Evolutionary conservation across 1,140 invertebrate species (phyloP).

Genomic region (Bombus impatiens): DNA sequence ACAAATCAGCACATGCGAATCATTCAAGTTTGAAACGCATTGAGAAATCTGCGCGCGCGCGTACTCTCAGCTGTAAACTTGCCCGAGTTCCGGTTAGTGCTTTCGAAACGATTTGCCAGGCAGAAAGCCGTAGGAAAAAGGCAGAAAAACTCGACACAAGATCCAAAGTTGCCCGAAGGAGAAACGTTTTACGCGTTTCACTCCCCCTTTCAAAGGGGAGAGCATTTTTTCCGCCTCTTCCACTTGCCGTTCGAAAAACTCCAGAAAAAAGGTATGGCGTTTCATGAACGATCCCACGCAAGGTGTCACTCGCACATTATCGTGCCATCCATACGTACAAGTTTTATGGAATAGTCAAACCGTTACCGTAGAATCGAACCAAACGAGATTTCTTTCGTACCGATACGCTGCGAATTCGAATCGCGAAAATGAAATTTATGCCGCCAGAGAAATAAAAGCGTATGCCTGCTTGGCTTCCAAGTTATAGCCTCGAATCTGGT

Average conservation of each 20-base stretch:
- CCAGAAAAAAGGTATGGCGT: neutral
- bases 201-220: neutral
- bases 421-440: neutral
- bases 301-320: neutral
- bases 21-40: neutral
- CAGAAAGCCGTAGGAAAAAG: neutral
- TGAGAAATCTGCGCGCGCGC: neutral
- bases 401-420: neutral
- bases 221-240: neutral
- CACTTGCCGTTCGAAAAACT: neutral
- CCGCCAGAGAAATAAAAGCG: neutral
- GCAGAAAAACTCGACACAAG: neutral
- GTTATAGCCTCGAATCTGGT: neutral
- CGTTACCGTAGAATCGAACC: neutral
- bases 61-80: neutral
- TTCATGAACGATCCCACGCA: neutral
- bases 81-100: neutral
- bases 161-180: conserved; percentile 10
- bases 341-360: neutral
- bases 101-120: conserved; percentile 14
- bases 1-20: neutral
- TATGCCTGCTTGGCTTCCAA: neutral
- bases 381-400: neutral
- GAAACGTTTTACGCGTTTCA: conserved; percentile 16
- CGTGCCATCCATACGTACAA: neutral